Evolutionary conservation across 1,140 invertebrate genomes (phyloP).

Genomic region (Theocolax elegans): DNA sequence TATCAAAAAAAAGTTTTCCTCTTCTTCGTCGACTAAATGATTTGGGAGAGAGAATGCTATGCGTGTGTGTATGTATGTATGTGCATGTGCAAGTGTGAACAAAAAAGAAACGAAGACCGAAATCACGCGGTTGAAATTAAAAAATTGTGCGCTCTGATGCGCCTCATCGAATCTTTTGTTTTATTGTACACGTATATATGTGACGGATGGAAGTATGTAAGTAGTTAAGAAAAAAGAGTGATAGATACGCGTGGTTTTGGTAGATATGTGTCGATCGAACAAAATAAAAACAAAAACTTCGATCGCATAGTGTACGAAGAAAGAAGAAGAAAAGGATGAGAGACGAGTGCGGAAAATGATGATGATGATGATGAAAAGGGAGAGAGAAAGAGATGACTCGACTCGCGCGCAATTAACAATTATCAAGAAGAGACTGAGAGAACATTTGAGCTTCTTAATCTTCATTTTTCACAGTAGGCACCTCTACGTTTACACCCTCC

Average conservation of each 20-base stretch:
- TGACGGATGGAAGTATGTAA: too few relatives aligned
- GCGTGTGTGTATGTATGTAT: too few relatives aligned
- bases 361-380: too few relatives aligned
- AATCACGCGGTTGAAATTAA: too few relatives aligned
- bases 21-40: constrained; percentile 13
- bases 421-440: constrained; percentile 24
- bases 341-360: not conserved
- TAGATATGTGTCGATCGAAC: too few relatives aligned
- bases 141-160: too few relatives aligned
- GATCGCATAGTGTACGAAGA: not conserved
- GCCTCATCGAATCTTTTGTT: too few relatives aligned
- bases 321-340: not conserved
- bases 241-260: too few relatives aligned
- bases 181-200: not conserved
- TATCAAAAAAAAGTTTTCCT: not conserved
- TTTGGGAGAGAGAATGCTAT: too few relatives aligned
- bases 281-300: constrained; percentile 1
- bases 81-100: too few relatives aligned
- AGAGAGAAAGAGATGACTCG: constrained; percentile 37
- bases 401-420: not conserved
- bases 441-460: constrained; percentile 16
- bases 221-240: too few relatives aligned
- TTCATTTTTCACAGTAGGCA: constrained; percentile 19
- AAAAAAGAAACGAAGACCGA: too few relatives aligned
- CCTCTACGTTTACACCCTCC: not conserved